Percentiles rank a stretch among this genome's conserved stretches.
These are phyloP conservation scores for Dynastes hyllus DNA, from an alignment of 2,888 invertebrate genomes.

Conservation along the genomic window DNA sequence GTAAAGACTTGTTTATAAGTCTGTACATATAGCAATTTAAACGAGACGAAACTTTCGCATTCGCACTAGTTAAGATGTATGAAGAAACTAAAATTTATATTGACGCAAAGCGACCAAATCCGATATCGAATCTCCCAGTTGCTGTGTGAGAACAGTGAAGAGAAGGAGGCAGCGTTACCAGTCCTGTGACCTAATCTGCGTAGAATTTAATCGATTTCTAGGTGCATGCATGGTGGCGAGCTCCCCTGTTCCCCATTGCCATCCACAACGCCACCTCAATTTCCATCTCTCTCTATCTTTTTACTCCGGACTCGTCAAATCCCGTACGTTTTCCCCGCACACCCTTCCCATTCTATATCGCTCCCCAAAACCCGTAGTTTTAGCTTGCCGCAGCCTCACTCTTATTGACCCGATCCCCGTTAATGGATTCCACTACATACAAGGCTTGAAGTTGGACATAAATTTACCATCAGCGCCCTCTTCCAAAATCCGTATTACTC, in stretches of 20 bases:
- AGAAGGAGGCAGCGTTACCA: slow-evolving; percentile 46
- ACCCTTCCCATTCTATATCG: slow-evolving; percentile 47
- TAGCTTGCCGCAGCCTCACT: slow-evolving; percentile 55
- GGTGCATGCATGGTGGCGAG: slow-evolving; percentile 56
- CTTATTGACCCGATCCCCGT: slow-evolving; percentile 58
- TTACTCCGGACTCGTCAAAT: slow-evolving; percentile 50
- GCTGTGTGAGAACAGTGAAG: slow-evolving; percentile 41
- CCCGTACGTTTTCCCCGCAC: slow-evolving; percentile 62
- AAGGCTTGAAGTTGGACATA: slow-evolving; percentile 47
- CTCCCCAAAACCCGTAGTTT: slow-evolving; percentile 53
- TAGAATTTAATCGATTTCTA: slow-evolving; percentile 56
- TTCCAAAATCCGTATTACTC: neutral
- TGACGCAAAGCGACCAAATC: slow-evolving; percentile 7
- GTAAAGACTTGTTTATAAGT: neutral
- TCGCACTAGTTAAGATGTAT: too few relatives aligned
- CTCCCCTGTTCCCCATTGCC: slow-evolving; percentile 72
- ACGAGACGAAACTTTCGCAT: too few relatives aligned
- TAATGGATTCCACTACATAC: slow-evolving; percentile 55
- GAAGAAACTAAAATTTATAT: slow-evolving; percentile 3
- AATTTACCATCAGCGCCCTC: slow-evolving; percentile 38
- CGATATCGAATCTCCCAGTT: slow-evolving; percentile 37
- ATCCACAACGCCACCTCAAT: slow-evolving; percentile 65
- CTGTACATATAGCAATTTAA: too few relatives aligned
- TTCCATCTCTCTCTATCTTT: slow-evolving; percentile 43
- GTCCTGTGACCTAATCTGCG: slow-evolving; percentile 54